Conservation (phyloP, 2,113 vertebrate genomes). For the Dolichallabes microphthalmus region DNA sequence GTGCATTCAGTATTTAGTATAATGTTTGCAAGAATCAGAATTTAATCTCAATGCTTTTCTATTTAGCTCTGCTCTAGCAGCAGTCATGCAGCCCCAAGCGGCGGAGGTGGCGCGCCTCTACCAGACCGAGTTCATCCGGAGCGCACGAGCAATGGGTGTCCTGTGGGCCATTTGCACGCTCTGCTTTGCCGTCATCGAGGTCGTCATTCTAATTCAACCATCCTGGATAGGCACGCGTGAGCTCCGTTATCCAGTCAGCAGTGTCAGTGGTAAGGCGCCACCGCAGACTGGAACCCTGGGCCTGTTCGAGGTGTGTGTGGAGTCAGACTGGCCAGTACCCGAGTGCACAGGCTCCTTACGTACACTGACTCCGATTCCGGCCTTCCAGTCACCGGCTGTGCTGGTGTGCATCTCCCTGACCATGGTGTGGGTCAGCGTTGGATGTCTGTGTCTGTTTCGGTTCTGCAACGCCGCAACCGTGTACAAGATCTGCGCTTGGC, state of each 20-base stretch:
- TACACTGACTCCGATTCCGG: slow-evolving; percentile 74
- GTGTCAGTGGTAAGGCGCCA: not conserved
- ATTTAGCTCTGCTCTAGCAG: slow-evolving; percentile 5
- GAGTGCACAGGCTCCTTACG: slow-evolving; percentile 75
- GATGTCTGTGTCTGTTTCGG: slow-evolving; percentile 76
- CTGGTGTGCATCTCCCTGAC: slow-evolving; percentile 77
- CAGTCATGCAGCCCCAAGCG: slow-evolving; percentile 62
- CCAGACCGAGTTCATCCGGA: slow-evolving; percentile 80
- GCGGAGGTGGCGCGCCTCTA: slow-evolving; percentile 74
- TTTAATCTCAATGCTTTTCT: not conserved
- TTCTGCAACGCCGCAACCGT: slow-evolving; percentile 79
- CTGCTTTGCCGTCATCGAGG: slow-evolving; percentile 78
- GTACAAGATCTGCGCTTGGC: slow-evolving; percentile 82
- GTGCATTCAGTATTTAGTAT: not conserved
- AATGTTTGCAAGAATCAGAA: not conserved
- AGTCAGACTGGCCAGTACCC: slow-evolving; percentile 70
- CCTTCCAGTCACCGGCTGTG: slow-evolving; percentile 78
- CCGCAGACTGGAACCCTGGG: slow-evolving; percentile 73
- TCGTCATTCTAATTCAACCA: slow-evolving; percentile 79
- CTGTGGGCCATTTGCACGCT: slow-evolving; percentile 80
- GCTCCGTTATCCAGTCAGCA: slow-evolving; percentile 47
- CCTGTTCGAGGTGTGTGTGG: slow-evolving; percentile 79
- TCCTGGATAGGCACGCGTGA: slow-evolving; percentile 75
- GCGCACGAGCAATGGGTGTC: slow-evolving; percentile 75
- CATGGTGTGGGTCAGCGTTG: slow-evolving; percentile 76